Conservation (phyloP, 2,888 invertebrate genomes). For the Troides helena region DNA sequence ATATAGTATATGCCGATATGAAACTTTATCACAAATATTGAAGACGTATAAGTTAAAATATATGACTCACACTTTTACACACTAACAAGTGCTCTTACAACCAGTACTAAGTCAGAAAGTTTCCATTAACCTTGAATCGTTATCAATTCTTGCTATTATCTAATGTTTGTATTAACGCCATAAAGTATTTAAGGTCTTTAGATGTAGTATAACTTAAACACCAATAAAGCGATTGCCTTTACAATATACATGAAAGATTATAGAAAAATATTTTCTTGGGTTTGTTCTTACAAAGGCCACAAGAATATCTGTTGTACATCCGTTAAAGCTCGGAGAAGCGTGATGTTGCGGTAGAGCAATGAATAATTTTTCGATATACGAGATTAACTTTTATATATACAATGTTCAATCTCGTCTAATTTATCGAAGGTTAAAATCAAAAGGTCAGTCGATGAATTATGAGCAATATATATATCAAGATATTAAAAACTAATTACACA, state of each 20-base stretch:
- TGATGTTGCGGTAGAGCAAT: background rate
- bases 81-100: too few relatives aligned
- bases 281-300: background rate
- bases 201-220: background rate
- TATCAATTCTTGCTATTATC: background rate
- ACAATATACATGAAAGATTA: background rate
- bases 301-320: background rate
- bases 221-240: background rate
- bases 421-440: constrained; percentile 1
- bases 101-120: background rate
- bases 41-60: too few relatives aligned
- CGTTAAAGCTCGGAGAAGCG: background rate
- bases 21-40: background rate
- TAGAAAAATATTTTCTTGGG: too few relatives aligned
- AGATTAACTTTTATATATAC: constrained; percentile 4
- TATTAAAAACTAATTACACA: background rate
- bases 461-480: background rate
- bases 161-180: background rate
- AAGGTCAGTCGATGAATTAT: constrained; percentile 2
- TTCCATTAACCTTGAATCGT: background rate
- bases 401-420: background rate
- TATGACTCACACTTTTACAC: too few relatives aligned
- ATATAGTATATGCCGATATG: background rate
- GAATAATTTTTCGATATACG: constrained; percentile 6
- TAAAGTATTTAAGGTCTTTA: background rate